Evolutionary conservation across 2,113 vertebrate genomes (phyloP), one percentile per base, ranked within the genome.

Genomic region (Bubalus kerabau): DNA sequence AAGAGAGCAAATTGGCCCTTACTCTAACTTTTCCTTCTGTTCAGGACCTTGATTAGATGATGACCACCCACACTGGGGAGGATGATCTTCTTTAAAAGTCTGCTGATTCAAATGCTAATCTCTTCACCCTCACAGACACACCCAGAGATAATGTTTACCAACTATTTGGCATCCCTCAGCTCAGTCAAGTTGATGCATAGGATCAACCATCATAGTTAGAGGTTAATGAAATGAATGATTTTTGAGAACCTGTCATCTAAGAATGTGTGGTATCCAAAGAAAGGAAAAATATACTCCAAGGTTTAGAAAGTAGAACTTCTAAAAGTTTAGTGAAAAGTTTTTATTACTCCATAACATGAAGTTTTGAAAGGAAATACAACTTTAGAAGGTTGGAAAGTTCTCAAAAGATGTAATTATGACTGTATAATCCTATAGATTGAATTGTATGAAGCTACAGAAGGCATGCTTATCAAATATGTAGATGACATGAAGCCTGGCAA

Each of bases 371-470:
- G 96, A 98, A 98, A 98, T 96, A 95, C 97, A 98, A 98, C 98
- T 98, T 98, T 98, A 98, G 98, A 98, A 97, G 97, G 95, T 97
- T 98, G 98, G 98, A 98, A 98, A 98, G 98, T 98, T 97, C 97
- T 98, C 98, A 98, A 98, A 97, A 97, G 97, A 98, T 98, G 98
- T 96, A 98, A 98, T 98, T 98, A 98, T 97, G 98, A 97, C 98
- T 98, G 98, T 97, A 98, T 98, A 98, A 98, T 98, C 97, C 98
- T 98, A 98, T 98, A 98, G 98, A 98, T 98, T 98, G 95, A 98
- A 98, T 98, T 98, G 98, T 98, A 98, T 98, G 97, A 98, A 98
- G 97, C 98, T 93, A 98, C 98, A 98, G 98, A 98, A 98, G 98
- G 98, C 98, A 96, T 96, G 97, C 98, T 98, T 98, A 98, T 98